A percentile compares a stretch with the other conserved stretches of the same genome.
phyloP scores from a whole-genome alignment of 53 echinoderm and acorn worm species.

The Zoroaster sp. region DNA sequence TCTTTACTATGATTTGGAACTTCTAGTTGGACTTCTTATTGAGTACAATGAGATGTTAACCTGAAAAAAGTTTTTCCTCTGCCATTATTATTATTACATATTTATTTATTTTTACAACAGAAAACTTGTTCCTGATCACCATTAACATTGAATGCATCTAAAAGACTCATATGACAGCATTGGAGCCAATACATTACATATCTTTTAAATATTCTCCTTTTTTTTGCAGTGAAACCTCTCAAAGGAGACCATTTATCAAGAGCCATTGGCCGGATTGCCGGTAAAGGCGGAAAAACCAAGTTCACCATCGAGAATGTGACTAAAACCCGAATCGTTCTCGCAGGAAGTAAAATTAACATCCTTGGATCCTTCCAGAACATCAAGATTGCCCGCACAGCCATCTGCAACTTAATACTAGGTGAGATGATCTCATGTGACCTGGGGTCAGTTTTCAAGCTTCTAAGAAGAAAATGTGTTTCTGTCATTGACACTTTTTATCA shows the following conservation, averaged over 20 bases:
- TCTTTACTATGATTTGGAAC: too few relatives aligned
- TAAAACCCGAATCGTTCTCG: slow-evolving; percentile 93
- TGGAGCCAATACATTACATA: not conserved
- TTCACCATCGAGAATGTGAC: slow-evolving; percentile 98
- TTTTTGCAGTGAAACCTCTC: slow-evolving; percentile 82
- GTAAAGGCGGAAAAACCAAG: slow-evolving; percentile 97
- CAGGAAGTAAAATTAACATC: slow-evolving; percentile 83
- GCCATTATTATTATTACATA: too few relatives aligned
- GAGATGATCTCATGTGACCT: not conserved
- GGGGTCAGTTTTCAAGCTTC: not conserved
- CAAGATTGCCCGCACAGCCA: slow-evolving; percentile 95
- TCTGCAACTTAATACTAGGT: slow-evolving; percentile 97
- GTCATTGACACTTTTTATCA: too few relatives aligned
- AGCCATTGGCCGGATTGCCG: slow-evolving; percentile 93
- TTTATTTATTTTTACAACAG: too few relatives aligned
- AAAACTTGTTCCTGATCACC: too few relatives aligned
- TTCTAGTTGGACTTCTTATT: too few relatives aligned
- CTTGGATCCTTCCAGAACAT: slow-evolving; percentile 97
- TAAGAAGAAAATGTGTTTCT: too few relatives aligned
- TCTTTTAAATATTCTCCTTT: not conserved
- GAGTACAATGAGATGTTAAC: too few relatives aligned
- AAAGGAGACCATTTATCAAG: slow-evolving; percentile 95
- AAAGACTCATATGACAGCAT: not conserved
- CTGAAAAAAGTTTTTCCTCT: too few relatives aligned
- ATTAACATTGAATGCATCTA: too few relatives aligned